A percentile compares a stretch with the other conserved stretches of the same genome.
Conservation (phyloP, 2,113 vertebrate genomes). For the Scolopax mira region DNA sequence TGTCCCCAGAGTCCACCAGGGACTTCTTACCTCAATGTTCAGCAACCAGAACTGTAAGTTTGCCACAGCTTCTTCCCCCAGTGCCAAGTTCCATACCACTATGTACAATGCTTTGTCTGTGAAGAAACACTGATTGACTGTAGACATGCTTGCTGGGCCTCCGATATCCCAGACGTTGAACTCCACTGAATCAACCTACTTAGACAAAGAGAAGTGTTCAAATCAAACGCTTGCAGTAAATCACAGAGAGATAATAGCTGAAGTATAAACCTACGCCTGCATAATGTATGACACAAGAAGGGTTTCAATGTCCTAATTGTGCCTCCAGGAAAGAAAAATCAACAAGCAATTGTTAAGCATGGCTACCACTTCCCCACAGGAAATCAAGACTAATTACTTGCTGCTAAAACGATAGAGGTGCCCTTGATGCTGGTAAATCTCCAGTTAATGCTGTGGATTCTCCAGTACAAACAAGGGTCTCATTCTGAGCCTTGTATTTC, state of each 20-base stretch:
- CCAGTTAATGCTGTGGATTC: conserved; percentile 29
- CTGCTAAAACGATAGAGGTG: conserved; percentile 45
- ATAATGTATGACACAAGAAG: not conserved
- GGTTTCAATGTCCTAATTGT: conserved; percentile 9
- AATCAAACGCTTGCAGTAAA: conserved; percentile 35
- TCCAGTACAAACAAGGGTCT: conserved; percentile 32
- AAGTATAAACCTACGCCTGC: not conserved
- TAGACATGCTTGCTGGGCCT: conserved; percentile 90
- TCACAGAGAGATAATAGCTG: conserved; percentile 13
- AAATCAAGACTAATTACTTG: conserved; percentile 38
- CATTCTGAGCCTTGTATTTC: conserved; percentile 8
- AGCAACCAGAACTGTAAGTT: conserved; percentile 95
- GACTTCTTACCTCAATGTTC: conserved; percentile 90
- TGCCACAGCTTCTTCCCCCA: conserved; percentile 94
- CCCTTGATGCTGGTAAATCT: conserved; percentile 43
- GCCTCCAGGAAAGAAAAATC: conserved; percentile 57
- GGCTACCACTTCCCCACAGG: conserved; percentile 59
- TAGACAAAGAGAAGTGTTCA: conserved; percentile 65
- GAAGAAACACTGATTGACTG: conserved; percentile 98
- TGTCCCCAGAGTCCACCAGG: not conserved
- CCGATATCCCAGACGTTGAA: conserved; percentile 98
- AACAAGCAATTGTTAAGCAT: conserved; percentile 51
- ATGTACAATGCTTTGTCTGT: conserved; percentile 95
- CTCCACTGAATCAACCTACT: conserved; percentile 87
- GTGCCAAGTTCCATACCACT: conserved; percentile 96